Evolutionary conservation across 2,113 vertebrate species (phyloP).

Genomic region (Crypturellus undulatus): DNA sequence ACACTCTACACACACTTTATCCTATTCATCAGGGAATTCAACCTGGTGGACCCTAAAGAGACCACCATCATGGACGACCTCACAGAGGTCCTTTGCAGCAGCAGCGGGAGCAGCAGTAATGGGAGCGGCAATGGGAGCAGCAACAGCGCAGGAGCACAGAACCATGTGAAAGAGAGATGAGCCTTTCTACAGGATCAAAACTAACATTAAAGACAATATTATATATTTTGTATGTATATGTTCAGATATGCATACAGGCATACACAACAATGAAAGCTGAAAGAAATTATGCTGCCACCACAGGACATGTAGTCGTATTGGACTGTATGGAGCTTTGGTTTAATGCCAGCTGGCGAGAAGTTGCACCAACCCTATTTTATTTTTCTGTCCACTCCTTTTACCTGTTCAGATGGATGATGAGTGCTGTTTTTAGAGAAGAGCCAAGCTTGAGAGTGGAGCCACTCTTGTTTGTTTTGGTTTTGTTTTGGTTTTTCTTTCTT

Average conservation of each 20-base stretch:
- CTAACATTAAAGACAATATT: conserved; percentile 59
- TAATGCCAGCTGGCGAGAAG: conserved; percentile 64
- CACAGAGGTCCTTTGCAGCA: conserved; percentile 93
- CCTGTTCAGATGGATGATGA: conserved; percentile 62
- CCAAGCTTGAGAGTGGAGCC: conserved; percentile 56
- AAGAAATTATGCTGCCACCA: conserved; percentile 64
- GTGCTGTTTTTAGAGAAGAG: conserved; percentile 71
- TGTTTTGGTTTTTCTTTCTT: conserved; percentile 52
- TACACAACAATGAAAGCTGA: conserved; percentile 52
- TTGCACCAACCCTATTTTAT: conserved; percentile 81
- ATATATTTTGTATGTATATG: conserved; percentile 57
- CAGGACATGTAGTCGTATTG: conserved; percentile 38
- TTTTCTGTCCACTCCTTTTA: conserved; percentile 70
- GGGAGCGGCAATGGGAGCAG: conserved; percentile 61
- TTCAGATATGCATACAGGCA: conserved; percentile 66
- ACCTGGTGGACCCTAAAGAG: conserved; percentile 98
- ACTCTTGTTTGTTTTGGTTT: conserved; percentile 28
- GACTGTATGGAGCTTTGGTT: conserved; percentile 68
- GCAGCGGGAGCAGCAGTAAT: conserved; percentile 67
- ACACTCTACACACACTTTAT: conserved; percentile 97
- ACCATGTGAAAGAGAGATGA: conserved; percentile 99
- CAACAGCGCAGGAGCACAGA: conserved; percentile 87
- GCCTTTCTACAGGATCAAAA: conserved; percentile 65
- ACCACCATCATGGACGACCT: conserved; percentile 98
- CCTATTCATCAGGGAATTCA: conserved; percentile 98